Conservation (phyloP, 2,888 invertebrate species). For the Cryptocephalus moraei region DNA sequence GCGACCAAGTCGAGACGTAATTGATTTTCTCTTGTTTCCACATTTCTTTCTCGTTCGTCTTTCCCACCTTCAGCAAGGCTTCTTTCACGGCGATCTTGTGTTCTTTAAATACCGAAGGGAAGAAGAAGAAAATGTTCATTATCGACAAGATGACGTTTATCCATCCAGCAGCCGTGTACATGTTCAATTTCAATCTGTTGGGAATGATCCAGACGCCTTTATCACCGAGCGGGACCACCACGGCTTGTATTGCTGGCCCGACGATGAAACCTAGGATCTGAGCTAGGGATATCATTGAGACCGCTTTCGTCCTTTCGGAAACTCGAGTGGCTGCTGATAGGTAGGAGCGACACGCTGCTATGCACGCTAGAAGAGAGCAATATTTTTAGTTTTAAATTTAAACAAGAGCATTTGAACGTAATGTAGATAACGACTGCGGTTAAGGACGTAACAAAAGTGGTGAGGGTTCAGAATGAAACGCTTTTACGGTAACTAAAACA, state of each 20-base stretch:
- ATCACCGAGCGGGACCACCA: slow-evolving; percentile 67
- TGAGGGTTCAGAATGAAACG: too few relatives aligned
- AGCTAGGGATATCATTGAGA: slow-evolving; percentile 73
- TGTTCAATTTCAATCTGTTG: slow-evolving; percentile 56
- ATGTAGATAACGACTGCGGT: too few relatives aligned
- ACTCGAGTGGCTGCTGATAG: slow-evolving; percentile 74
- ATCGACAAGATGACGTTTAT: slow-evolving; percentile 67
- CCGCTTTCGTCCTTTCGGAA: slow-evolving; percentile 69
- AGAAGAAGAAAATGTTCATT: slow-evolving; percentile 60
- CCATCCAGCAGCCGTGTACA: slow-evolving; percentile 80
- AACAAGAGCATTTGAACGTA: too few relatives aligned
- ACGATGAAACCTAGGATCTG: slow-evolving; percentile 82
- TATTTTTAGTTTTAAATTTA: too few relatives aligned
- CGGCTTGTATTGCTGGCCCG: slow-evolving; percentile 75
- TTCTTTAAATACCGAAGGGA: slow-evolving; percentile 68
- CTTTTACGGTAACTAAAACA: not conserved
- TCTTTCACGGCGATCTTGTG: slow-evolving; percentile 68
- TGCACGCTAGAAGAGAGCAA: slow-evolving; percentile 51
- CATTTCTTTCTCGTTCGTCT: slow-evolving; percentile 61
- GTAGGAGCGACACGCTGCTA: slow-evolving; percentile 76
- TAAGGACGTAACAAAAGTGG: too few relatives aligned
- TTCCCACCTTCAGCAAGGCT: slow-evolving; percentile 65
- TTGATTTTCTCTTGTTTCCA: slow-evolving; percentile 63
- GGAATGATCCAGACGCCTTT: slow-evolving; percentile 46
- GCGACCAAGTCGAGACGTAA: slow-evolving; percentile 64